Percentiles rank a stretch among this genome's conserved stretches.
These are phyloP conservation scores for Zygaena filipendulae DNA, from an alignment of 2,888 invertebrate genomes.

Conservation along the genomic window DNA sequence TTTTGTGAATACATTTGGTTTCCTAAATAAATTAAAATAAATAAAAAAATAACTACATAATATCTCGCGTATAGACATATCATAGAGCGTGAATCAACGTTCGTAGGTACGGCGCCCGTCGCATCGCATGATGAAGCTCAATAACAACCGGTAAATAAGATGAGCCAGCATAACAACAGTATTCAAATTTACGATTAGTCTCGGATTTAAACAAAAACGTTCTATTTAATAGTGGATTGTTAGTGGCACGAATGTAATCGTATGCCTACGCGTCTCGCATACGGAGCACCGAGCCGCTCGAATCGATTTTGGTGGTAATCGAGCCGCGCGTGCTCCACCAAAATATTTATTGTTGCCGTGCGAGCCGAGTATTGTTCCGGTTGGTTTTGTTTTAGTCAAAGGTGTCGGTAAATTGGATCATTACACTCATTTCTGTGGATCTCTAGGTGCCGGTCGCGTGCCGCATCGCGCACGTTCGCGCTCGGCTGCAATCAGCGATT, in stretches of 20 bases:
- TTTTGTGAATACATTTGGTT: too few species aligned
- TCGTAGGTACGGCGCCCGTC: too few species aligned
- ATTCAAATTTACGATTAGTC: slow-evolving; percentile 61
- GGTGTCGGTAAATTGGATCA: slow-evolving; percentile 31
- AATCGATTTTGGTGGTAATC: slow-evolving; percentile 52
- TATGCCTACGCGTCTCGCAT: slow-evolving; percentile 18
- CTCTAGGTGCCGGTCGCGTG: slow-evolving; percentile 47
- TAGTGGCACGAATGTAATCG: slow-evolving; percentile 40
- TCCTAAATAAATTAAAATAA: too few species aligned
- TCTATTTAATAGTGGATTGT: slow-evolving; percentile 59
- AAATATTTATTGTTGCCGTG: too few species aligned
- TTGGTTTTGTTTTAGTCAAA: slow-evolving; percentile 32
- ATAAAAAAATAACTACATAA: too few species aligned
- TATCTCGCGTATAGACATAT: too few species aligned
- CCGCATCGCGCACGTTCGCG: slow-evolving; percentile 21
- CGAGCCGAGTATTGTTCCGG: too few species aligned
- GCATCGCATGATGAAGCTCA: slow-evolving; percentile 51
- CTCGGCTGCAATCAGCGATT: slow-evolving; percentile 45
- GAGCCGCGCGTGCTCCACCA: slow-evolving; percentile 58
- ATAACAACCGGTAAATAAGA: slow-evolving; percentile 55
- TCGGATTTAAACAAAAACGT: slow-evolving; percentile 66
- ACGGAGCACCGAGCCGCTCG: slow-evolving; percentile 33
- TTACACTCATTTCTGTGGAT: slow-evolving; percentile 28
- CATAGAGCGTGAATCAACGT: too few species aligned
- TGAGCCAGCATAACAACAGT: slow-evolving; percentile 55